A percentile compares a stretch with the other conserved stretches of the same genome.
Conservation (phyloP, 2,113 vertebrate genomes). For the Phalacrocorax brasilianus region DNA sequence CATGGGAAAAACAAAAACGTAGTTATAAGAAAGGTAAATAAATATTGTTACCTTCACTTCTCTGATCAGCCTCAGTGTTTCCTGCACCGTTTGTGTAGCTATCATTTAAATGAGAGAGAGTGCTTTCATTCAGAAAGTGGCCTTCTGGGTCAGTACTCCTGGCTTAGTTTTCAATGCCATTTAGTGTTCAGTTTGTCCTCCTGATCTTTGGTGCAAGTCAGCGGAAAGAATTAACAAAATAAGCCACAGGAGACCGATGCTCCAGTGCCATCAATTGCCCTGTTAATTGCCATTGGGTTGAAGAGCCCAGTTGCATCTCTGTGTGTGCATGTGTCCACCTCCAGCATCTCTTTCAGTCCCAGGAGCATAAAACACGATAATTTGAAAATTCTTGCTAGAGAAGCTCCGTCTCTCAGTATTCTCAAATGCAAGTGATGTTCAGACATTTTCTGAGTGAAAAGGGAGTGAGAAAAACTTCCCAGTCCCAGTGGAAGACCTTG, state of each 20-base stretch:
- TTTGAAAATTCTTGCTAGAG: background rate
- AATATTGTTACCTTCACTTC: background rate
- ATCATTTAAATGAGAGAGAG: background rate
- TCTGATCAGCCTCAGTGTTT: background rate
- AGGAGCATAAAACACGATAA: background rate
- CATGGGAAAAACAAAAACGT: background rate
- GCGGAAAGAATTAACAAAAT: background rate
- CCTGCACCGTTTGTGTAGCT: background rate
- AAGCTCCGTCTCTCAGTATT: background rate
- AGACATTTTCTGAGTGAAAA: background rate
- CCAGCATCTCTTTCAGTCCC: background rate
- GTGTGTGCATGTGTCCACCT: background rate
- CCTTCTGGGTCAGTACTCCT: background rate
- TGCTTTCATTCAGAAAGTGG: background rate
- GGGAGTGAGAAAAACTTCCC: background rate
- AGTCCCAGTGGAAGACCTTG: background rate
- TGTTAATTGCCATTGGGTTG: background rate
- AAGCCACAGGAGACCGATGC: rapidly evolving
- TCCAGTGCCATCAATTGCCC: background rate
- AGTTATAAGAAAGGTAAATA: background rate
- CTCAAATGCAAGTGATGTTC: background rate
- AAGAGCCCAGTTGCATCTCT: background rate
- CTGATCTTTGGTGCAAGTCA: background rate
- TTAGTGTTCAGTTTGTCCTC: background rate
- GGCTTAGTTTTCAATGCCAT: background rate